A percentile compares a stretch with the other conserved stretches of the same genome.
These are phyloP conservation scores for Drosophila formosana DNA, from an alignment of 2,888 invertebrate genomes.

Conservation along the genomic window DNA sequence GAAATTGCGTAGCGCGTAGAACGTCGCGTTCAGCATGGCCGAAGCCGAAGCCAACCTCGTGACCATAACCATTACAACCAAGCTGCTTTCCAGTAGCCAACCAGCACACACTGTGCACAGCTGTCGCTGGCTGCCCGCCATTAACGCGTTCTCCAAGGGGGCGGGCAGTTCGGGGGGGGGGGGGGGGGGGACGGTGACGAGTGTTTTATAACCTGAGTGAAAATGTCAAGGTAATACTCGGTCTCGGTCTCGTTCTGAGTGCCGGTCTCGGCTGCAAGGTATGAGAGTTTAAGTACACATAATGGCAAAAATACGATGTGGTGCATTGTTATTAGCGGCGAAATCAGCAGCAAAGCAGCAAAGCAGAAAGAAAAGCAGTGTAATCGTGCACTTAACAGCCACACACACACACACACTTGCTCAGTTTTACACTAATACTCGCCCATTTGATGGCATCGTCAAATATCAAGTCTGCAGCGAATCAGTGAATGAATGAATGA, in stretches of 20 bases:
- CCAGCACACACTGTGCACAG: conserved; percentile 22
- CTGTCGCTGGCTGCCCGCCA: conserved; percentile 57
- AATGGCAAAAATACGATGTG: conserved; percentile 37
- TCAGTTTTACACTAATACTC: background rate
- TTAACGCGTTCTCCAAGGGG: conserved; percentile 54
- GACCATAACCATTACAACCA: conserved; percentile 61
- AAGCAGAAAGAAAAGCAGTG: conserved; percentile 8
- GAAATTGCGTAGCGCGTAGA: conserved; percentile 76
- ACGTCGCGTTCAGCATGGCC: conserved; percentile 52
- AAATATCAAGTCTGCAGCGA: conserved; percentile 27
- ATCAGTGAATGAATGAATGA: conserved; percentile 42
- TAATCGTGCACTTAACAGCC: conserved; percentile 25
- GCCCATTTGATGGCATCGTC: conserved; percentile 36
- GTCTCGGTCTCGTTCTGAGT: conserved; percentile 4
- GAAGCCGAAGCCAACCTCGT: conserved; percentile 26
- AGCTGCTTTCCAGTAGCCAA: background rate
- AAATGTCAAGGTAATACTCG: conserved; percentile 57
- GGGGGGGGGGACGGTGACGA: conserved; percentile 8
- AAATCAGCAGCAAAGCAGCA: conserved; percentile 1
- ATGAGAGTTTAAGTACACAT: conserved; percentile 42
- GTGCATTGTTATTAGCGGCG: conserved; percentile 36
- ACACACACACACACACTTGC: conserved; percentile 4
- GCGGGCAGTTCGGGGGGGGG: background rate
- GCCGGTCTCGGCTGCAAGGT: conserved; percentile 12
- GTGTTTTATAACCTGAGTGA: conserved; percentile 57